Conservation (phyloP, 2,888 invertebrate species). For the Lissocephala sabroskyi region DNA sequence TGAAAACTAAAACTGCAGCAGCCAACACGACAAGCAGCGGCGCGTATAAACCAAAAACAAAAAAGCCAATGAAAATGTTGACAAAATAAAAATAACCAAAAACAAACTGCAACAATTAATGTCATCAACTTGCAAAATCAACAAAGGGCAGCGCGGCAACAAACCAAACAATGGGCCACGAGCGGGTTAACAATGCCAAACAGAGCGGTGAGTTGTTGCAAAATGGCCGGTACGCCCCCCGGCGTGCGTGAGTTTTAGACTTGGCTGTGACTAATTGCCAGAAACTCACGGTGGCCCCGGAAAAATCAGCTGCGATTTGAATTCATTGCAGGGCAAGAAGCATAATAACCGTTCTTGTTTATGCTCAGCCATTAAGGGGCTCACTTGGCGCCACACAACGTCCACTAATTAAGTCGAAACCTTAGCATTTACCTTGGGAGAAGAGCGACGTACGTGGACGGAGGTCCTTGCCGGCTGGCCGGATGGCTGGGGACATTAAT, state of each 20-base stretch:
- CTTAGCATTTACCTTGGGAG: conserved; percentile 57
- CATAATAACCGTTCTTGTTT: too few relatives aligned
- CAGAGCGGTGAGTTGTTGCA: too few relatives aligned
- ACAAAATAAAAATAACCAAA: conserved; percentile 12
- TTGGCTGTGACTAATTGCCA: too few relatives aligned
- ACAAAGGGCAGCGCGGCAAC: conserved; percentile 18
- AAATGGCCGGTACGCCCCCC: too few relatives aligned
- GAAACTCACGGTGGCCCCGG: too few relatives aligned
- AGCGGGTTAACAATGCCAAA: conserved; percentile 45
- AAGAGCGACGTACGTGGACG: too few relatives aligned
- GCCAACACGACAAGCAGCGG: conserved; percentile 20
- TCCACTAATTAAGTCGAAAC: conserved; percentile 58
- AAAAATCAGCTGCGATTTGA: too few relatives aligned
- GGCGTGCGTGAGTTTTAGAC: too few relatives aligned
- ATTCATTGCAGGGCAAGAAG: too few relatives aligned
- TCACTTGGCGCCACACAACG: too few relatives aligned
- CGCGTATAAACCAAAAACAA: conserved; percentile 3
- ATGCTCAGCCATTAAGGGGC: too few relatives aligned
- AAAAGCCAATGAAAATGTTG: conserved; percentile 4
- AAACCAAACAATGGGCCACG: conserved; percentile 37
- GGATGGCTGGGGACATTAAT: conserved; percentile 51
- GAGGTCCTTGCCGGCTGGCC: conserved; percentile 1
- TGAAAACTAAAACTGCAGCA: conserved; percentile 20
- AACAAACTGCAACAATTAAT: conserved; percentile 53
- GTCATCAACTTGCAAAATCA: conserved; percentile 43